Conservation (phyloP, 2,797 vertebrate species). For the Cichlasoma orientale region DNA sequence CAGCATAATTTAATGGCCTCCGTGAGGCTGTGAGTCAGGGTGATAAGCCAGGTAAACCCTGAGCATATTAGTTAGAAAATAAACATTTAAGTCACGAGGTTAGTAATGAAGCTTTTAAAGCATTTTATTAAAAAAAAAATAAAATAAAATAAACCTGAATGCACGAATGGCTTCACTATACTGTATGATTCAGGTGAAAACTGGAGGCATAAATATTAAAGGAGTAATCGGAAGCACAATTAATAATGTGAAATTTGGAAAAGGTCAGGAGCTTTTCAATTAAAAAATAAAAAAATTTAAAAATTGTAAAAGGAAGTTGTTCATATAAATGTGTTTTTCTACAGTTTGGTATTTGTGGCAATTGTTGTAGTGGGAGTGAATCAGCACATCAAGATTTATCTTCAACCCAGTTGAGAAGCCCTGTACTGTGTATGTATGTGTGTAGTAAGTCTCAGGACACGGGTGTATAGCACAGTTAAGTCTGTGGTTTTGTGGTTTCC, state of each 20-base stretch:
- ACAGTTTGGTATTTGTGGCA: neutral
- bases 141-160: no score
- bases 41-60: neutral
- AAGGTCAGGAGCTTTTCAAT: neutral
- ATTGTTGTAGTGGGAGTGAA: neutral
- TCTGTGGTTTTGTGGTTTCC: neutral
- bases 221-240: neutral
- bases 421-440: no score
- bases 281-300: neutral
- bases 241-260: neutral
- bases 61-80: neutral
- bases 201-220: neutral
- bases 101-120: neutral
- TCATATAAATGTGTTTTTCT: neutral
- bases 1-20: neutral
- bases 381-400: neutral
- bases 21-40: neutral
- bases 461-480: neutral
- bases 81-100: neutral
- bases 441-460: neutral
- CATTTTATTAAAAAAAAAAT: no score
- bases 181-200: neutral
- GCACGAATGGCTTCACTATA: no score
- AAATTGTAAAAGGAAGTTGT: neutral
- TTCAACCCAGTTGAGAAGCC: no score